phyloP scores from a whole-genome alignment of 2,113 vertebrate species.

The Calypte anna region DNA sequence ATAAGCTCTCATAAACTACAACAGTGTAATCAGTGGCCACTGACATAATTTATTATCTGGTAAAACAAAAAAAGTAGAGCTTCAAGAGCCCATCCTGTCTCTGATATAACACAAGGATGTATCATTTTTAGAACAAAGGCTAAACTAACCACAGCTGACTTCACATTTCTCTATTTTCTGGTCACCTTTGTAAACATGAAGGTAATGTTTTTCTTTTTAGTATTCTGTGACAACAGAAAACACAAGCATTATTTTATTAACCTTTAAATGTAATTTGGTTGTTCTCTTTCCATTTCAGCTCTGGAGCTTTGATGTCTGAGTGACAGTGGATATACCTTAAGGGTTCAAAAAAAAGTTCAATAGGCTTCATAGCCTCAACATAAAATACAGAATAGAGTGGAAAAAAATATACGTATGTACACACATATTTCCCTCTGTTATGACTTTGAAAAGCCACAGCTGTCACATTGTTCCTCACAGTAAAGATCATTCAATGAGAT shows the following conservation, averaged over 20 bases:
- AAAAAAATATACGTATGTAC: conserved; percentile 30
- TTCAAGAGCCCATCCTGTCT: conserved; percentile 4
- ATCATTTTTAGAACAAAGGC: conserved; percentile 53
- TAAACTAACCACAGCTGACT: conserved; percentile 28
- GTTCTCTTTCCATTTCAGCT: conserved; percentile 47
- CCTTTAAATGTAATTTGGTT: conserved; percentile 50
- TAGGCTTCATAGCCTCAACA: conserved; percentile 15
- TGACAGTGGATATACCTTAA: conserved; percentile 56
- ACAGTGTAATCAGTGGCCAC: not conserved
- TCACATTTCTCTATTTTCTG: conserved; percentile 42
- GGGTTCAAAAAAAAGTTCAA: conserved; percentile 48
- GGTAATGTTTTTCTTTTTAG: conserved; percentile 58
- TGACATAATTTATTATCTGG: not conserved
- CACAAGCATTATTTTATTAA: conserved; percentile 58
- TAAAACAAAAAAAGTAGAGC: conserved; percentile 13
- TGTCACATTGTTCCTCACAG: conserved; percentile 40
- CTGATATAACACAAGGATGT: not conserved
- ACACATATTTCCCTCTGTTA: conserved; percentile 36
- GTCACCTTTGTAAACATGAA: conserved; percentile 42
- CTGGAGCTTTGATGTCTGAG: conserved; percentile 61
- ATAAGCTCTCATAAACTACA: not conserved
- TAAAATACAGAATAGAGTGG: conserved; percentile 7
- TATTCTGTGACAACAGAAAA: conserved; percentile 61
- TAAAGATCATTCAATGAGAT: conserved; percentile 17
- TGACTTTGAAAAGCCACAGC: conserved; percentile 53